These are phyloP conservation scores for Apistogramma diplotaenia DNA, from an alignment of 2,113 vertebrate species.

Conservation along the genomic window DNA sequence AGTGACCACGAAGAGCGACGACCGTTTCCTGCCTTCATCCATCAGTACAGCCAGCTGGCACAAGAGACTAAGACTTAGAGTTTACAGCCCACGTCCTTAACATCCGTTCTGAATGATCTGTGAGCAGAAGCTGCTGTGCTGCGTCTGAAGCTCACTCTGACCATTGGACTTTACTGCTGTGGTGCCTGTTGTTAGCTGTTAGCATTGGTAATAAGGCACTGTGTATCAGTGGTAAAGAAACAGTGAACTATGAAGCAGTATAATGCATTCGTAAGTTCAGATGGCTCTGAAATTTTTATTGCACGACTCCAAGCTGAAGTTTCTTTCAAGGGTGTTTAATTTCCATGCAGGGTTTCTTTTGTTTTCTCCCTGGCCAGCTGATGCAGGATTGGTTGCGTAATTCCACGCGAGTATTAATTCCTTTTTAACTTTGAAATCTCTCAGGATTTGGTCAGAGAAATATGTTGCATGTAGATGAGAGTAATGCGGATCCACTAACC, in stretches of 20 bases:
- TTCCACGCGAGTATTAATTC: not conserved
- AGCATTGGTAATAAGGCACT: not conserved
- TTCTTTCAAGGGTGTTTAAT: not conserved
- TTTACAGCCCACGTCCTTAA: not conserved
- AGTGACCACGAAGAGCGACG: not conserved
- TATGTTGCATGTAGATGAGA: not conserved
- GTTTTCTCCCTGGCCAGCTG: not conserved
- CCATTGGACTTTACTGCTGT: not conserved
- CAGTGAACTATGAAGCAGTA: no score
- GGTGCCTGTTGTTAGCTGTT: not conserved
- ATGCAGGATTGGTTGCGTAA: not conserved
- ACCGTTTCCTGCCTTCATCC: not conserved
- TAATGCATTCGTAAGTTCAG: not conserved
- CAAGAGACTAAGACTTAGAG: not conserved
- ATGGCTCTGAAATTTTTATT: not conserved
- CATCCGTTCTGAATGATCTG: not conserved
- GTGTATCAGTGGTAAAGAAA: not conserved
- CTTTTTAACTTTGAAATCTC: not conserved
- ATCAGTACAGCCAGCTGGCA: not conserved
- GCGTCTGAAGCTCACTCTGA: not conserved
- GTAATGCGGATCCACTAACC: not conserved
- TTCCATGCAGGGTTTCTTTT: not conserved
- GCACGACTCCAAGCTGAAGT: not conserved
- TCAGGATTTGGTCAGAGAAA: slow-evolving; percentile 15
- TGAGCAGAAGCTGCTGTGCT: not conserved